phyloP scores from a whole-genome alignment of 2,113 vertebrate species.

The Colossoma macropomum region DNA sequence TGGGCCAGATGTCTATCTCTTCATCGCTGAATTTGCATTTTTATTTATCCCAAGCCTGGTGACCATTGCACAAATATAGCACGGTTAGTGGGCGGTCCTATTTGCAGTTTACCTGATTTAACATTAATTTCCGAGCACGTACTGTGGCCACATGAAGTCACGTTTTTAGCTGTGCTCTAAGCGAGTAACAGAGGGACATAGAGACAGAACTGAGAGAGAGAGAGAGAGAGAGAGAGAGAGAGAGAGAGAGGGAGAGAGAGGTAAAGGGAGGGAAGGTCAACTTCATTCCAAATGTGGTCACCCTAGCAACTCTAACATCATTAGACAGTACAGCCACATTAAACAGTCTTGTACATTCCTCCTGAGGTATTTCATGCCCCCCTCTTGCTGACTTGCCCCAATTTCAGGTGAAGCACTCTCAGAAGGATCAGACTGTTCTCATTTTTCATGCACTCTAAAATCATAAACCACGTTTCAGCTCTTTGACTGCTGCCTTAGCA shows the following conservation, averaged over 20 bases:
- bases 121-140: too few species aligned
- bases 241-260: neutral
- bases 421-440: neutral
- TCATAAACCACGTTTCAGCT: conserved; percentile 12
- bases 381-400: neutral
- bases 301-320: neutral
- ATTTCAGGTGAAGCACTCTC: conserved; percentile 12
- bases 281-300: neutral
- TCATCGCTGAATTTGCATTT: too few species aligned
- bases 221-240: neutral
- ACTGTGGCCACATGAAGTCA: too few species aligned
- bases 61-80: too few species aligned
- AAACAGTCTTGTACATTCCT: neutral
- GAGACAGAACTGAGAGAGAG: neutral
- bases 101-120: too few species aligned
- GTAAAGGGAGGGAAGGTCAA: neutral
- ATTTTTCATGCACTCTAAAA: conserved; percentile 2
- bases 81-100: too few species aligned
- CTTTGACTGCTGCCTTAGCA: conserved; percentile 2
- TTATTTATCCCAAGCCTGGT: too few species aligned
- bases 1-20: neutral
- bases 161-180: neutral
- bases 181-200: neutral
- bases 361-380: neutral
- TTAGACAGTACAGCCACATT: conserved; percentile 12